Evolutionary conservation across 2,888 invertebrate genomes (phyloP), one percentile per base, ranked within the genome.

Genomic region (Nymphalis polychloros): DNA sequence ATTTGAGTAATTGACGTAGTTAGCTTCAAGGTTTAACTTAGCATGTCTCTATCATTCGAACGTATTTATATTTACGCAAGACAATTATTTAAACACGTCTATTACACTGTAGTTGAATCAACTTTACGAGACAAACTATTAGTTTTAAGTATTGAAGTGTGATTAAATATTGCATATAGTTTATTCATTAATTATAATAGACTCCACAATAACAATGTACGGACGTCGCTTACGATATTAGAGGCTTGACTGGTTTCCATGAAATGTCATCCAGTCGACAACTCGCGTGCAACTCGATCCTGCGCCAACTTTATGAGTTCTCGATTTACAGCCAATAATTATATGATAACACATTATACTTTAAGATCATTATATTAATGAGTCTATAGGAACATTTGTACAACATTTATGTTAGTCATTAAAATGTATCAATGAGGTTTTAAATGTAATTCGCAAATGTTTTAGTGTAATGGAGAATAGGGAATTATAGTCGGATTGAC

Each of bases 211-310:
- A 66, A 66, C 61, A 66, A 66, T 66, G 66, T 66, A 53, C 52
- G 60, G 23, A 66, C 66, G 23, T 61, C 61, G 66, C 61, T 55
- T 52, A 64, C 65, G 49, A 48, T 60, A 60, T 81, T 84, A 80
- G 81, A 81, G 79, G 80, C 79, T 80, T 78, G 78, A 82, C 82
- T 80, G 80, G 82, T 81, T 82, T 83, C 80, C 82, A 83, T 83
- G 81, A 87, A 87, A 87, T 87, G 87, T 83, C 87, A 87, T 81
- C 82, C 79, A 79, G 59, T 76, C 76, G 76, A 76, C 75, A 67
- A 69, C 72, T 78, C 73, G 80, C 87, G 87, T 85, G 87, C 87
- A 80, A 86, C 78, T 66, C 72, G 76, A 79, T 79, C 78, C 79
- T 72, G 76, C 76, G 74, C 78, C 72, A 74, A 67, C 73, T 77